Base-by-base conservation (phyloP, 2,888 invertebrate genomes). In the Galerucella nymphaeae region DNA sequence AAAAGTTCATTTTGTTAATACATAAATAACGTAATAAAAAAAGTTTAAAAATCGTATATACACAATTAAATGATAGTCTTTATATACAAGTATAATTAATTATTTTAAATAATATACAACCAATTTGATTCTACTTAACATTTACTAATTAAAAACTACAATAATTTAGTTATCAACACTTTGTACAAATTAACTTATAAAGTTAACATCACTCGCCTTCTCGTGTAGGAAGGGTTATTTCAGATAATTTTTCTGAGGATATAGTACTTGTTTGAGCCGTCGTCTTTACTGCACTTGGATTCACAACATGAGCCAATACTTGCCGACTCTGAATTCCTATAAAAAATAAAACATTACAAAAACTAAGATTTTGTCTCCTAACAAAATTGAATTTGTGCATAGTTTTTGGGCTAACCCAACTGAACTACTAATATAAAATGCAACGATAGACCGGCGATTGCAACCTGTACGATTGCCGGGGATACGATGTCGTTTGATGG, bases 251-350 rank as follows among this genome's bases (percentile, higher is more conserved):
- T n/a, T 76, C 78, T 6, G 72, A 53, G 11, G 67, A 73, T 14
- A 72, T 74, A 11, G 79, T 70, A 14, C 71, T 38, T 18, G 80
- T 48, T 53, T 80, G 79, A 5, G 74, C 72, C 9, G 81, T 70
- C 23, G 73, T 76, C 69, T 82, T 83, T 18, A 82, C 77, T n/a
- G 81, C 20, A 13, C 71, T 78, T 4, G 88, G 87, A 79, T 85
- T 87, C 81, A 88, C 87, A 38, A 88, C 87, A 72, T 88, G 81
- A 2, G 89, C 88, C 80, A 88, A 88, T 45, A 89, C 87, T 82
- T 88, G 88, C 72, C 86, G 81, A 66, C 84, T 83, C 76, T 83
- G 85, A 38, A 83, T 75, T 71, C 84, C 86, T 86, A 69, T 20
- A 81, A 79, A 61, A 70, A 45, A 66, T 71, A 63, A 71, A 62